Percentiles rank a stretch among this genome's conserved stretches.
These are phyloP conservation scores for Nomada fabriciana DNA, from an alignment of 2,888 invertebrate species.

Conservation along the genomic window DNA sequence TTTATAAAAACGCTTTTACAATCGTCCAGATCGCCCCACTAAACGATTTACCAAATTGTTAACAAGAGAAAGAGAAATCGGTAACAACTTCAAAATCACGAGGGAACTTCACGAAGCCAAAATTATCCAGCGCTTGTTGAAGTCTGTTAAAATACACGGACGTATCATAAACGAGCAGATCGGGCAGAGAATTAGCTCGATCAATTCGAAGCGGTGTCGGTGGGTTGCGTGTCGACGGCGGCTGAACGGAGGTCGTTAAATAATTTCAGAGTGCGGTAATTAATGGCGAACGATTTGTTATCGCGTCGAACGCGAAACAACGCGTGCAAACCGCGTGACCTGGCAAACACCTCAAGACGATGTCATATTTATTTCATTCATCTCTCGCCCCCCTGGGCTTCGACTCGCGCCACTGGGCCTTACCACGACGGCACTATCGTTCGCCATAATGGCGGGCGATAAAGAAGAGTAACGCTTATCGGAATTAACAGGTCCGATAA, in stretches of 20 bases:
- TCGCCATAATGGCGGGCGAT: conserved; percentile 46
- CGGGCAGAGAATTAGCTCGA: conserved; percentile 45
- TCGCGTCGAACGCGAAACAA: conserved; percentile 63
- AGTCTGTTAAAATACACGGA: conserved; percentile 6
- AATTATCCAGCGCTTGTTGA: neutral
- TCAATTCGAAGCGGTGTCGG: conserved; percentile 49
- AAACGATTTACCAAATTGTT: too few relatives aligned
- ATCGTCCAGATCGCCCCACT: too few relatives aligned
- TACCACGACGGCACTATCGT: conserved; percentile 40
- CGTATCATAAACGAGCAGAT: conserved; percentile 23
- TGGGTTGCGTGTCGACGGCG: conserved; percentile 39
- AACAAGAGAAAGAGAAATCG: too few relatives aligned
- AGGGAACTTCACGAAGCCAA: too few relatives aligned
- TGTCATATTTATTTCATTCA: conserved; percentile 64
- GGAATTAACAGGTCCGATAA: conserved; percentile 51
- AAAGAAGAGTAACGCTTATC: conserved; percentile 42
- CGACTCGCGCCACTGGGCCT: conserved; percentile 14
- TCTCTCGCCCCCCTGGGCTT: conserved; percentile 43
- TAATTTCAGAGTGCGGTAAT: conserved; percentile 59
- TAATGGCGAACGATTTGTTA: conserved; percentile 64
- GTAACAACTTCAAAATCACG: too few relatives aligned
- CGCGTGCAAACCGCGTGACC: conserved; percentile 38
- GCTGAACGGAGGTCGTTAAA: conserved; percentile 59
- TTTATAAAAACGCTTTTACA: too few relatives aligned
- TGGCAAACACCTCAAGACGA: conserved; percentile 41